Conservation (phyloP, 1,140 invertebrate species). For the Nomia melanderi region DNA sequence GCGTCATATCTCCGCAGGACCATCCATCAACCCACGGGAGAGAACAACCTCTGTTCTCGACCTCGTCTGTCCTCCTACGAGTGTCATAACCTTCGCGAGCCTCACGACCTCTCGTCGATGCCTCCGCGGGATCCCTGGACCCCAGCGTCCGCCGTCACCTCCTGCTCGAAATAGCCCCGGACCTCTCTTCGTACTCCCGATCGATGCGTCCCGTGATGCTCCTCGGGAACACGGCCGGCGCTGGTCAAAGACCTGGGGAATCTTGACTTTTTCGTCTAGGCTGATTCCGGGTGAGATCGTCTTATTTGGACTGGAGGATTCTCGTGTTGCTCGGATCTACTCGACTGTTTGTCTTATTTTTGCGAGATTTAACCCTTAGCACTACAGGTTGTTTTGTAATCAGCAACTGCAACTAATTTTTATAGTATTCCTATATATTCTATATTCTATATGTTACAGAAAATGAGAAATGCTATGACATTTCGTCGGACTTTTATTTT, state of each 20-base stretch:
- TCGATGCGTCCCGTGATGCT: conserved; percentile 33
- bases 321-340: no score
- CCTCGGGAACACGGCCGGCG: neutral
- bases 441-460: no score
- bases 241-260: neutral
- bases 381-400: no score
- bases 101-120: conserved; percentile 59
- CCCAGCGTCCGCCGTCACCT: conserved; percentile 28
- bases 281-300: no score
- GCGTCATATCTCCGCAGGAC: conserved; percentile 57
- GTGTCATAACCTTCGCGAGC: conserved; percentile 62
- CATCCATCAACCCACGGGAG: conserved; percentile 64
- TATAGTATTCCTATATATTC: no score
- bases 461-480: no score
- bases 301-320: no score
- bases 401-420: no score
- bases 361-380: no score
- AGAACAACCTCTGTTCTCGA: conserved; percentile 59
- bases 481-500: no score
- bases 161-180: conserved; percentile 43
- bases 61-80: conserved; percentile 63
- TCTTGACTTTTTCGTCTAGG: no score
- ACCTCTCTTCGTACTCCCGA: conserved; percentile 15
- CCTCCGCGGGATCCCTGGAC: conserved; percentile 37
- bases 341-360: no score